Percentiles rank a stretch among this genome's conserved stretches.
Evolutionary conservation across 2,888 invertebrate genomes (phyloP).

Genomic region (Macrostomum cliftonense): DNA sequence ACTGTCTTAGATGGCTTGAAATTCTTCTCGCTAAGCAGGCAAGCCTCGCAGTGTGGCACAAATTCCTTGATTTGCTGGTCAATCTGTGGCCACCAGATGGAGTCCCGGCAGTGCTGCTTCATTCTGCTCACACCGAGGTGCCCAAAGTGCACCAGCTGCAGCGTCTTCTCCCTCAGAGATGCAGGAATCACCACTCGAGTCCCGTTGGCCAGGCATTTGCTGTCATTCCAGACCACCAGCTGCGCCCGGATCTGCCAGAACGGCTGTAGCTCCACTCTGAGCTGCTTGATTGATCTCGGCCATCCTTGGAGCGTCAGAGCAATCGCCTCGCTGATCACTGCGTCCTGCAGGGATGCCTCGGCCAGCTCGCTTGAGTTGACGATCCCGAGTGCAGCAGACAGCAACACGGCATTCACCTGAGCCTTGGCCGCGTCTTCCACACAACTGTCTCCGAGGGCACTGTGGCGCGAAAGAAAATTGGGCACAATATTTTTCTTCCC

Average conservation of each 20-base stretch:
- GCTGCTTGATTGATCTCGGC: too few species aligned
- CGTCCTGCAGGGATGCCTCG: too few species aligned
- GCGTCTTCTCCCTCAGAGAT: not conserved
- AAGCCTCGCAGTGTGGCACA: conserved; percentile 3
- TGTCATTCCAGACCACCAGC: not conserved
- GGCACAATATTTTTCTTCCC: too few species aligned
- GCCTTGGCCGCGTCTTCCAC: too few species aligned
- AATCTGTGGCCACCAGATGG: conserved; percentile 5
- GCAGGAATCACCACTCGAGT: conserved; percentile 3
- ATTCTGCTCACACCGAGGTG: conserved; percentile 5
- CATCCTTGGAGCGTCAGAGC: too few species aligned
- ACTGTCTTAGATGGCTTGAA: not conserved
- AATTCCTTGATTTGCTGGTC: not conserved
- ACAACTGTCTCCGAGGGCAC: too few species aligned
- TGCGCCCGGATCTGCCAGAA: not conserved
- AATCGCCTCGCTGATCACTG: too few species aligned
- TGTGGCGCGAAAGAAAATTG: too few species aligned
- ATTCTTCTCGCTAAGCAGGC: not conserved
- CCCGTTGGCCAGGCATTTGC: not conserved
- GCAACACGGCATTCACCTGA: too few species aligned
- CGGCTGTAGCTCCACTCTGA: not conserved
- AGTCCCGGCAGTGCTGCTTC: conserved; percentile 3
- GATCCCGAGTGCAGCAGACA: too few species aligned
- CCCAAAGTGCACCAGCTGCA: conserved; percentile 1
- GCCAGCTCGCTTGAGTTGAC: too few species aligned